Conservation (phyloP, 2,888 invertebrate genomes). For the Meloe dianella region DNA sequence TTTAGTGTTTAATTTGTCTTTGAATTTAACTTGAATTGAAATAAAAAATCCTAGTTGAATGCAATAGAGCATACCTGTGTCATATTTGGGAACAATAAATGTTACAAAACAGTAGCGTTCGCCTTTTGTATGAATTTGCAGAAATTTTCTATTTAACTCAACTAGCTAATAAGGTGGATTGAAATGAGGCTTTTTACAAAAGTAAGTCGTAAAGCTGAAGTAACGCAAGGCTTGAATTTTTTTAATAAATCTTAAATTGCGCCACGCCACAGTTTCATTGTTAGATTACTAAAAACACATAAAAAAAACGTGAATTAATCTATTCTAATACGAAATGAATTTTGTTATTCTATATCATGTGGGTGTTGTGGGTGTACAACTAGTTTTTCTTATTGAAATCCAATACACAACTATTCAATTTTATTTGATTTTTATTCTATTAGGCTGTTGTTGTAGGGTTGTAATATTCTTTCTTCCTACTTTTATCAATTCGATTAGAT, state of each 20-base stretch:
- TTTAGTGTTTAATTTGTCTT: no score
- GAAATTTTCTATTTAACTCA: not conserved
- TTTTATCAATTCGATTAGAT: not conserved
- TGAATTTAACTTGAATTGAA: no score
- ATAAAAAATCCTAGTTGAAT: no score
- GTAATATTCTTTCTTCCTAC: conserved; percentile 42
- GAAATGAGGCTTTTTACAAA: no score
- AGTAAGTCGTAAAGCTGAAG: no score
- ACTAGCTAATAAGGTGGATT: not conserved
- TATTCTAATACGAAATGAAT: conserved; percentile 1
- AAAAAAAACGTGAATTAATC: not conserved
- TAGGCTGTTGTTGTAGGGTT: conserved; percentile 41
- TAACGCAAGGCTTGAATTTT: no score
- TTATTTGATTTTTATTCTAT: conserved; percentile 35
- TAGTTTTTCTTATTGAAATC: conserved; percentile 26
- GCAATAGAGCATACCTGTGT: no score
- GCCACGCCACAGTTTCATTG: not conserved
- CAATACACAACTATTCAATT: conserved; percentile 32
- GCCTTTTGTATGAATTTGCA: no score
- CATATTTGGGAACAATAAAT: no score
- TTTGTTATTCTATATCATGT: conserved; percentile 18
- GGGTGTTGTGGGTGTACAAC: conserved; percentile 28
- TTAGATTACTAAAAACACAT: not conserved
- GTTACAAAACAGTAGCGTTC: no score
- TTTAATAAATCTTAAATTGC: not conserved